Conservation (phyloP, 2,888 invertebrate genomes). For the Drosophila melanosoma region DNA sequence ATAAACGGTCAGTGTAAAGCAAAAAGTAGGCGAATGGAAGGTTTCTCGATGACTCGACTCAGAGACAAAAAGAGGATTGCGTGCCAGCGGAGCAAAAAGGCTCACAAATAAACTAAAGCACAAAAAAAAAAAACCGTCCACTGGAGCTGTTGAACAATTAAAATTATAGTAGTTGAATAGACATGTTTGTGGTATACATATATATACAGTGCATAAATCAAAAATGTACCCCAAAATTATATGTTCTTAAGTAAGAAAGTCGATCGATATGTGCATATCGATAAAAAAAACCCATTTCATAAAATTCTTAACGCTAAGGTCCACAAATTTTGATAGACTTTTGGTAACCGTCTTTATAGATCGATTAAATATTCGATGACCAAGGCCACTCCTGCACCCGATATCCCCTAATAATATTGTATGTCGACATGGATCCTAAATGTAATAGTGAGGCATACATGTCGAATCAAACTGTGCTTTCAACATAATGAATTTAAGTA, state of each 20-base stretch:
- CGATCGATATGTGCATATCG: background rate
- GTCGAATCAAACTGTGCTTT: background rate
- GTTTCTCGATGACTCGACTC: background rate
- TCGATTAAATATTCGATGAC: background rate
- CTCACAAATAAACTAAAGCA: background rate
- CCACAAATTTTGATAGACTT: background rate
- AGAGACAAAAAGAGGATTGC: background rate
- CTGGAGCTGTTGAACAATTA: background rate
- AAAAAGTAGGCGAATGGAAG: background rate
- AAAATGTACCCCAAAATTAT: background rate
- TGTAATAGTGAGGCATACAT: background rate
- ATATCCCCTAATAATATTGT: background rate
- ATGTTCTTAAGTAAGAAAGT: background rate
- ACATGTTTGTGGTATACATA: background rate
- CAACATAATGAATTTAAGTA: conserved; percentile 1
- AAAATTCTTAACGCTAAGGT: background rate
- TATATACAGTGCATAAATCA: background rate
- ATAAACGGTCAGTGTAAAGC: background rate
- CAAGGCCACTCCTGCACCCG: background rate
- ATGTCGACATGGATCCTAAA: background rate
- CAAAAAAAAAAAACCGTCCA: background rate
- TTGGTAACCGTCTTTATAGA: background rate
- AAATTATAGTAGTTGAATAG: background rate
- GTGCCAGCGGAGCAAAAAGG: background rate
- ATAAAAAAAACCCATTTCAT: background rate